Percentiles rank a stretch among this genome's conserved stretches.
These are phyloP conservation scores for Arothron firmamentum DNA, from an alignment of 2,113 vertebrate species.

Conservation along the genomic window DNA sequence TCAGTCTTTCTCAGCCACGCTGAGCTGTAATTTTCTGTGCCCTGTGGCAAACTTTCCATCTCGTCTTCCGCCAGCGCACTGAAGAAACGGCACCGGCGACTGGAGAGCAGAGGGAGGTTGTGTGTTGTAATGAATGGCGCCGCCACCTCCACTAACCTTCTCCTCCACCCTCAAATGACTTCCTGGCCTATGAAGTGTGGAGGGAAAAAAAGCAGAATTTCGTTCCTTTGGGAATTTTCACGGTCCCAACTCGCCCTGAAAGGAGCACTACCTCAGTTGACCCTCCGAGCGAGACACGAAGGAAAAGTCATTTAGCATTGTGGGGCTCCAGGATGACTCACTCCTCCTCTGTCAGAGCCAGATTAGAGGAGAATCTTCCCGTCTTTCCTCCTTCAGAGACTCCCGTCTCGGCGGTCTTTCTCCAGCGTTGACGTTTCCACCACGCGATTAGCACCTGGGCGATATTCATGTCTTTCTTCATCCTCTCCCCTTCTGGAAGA, in stretches of 20 bases:
- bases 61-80: constrained; percentile 46
- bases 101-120: constrained; percentile 36
- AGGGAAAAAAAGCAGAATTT: background rate
- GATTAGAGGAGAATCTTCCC: constrained; percentile 62
- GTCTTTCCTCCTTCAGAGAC: constrained; percentile 38
- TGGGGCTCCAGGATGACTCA: constrained; percentile 61
- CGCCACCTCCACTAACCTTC: constrained; percentile 41
- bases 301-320: constrained; percentile 60
- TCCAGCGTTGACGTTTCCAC: constrained; percentile 54
- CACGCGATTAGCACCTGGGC: constrained; percentile 27
- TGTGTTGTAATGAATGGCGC: constrained; percentile 28
- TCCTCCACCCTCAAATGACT: constrained; percentile 39
- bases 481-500: constrained; percentile 16
- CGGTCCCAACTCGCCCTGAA: constrained; percentile 49
- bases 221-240: constrained; percentile 20
- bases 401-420: constrained; percentile 40
- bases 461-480: constrained; percentile 52
- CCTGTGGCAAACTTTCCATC: constrained; percentile 31
- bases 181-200: background rate
- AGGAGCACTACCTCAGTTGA: constrained; percentile 52
- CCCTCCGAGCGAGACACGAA: constrained; percentile 36
- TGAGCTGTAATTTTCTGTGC: constrained; percentile 44
- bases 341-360: constrained; percentile 39
- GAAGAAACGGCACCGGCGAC: constrained; percentile 46
- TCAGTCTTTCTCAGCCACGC: constrained; percentile 24